These are phyloP conservation scores for Heteronetta atricapilla DNA, from an alignment of 2,113 vertebrate genomes.

Conservation along the genomic window DNA sequence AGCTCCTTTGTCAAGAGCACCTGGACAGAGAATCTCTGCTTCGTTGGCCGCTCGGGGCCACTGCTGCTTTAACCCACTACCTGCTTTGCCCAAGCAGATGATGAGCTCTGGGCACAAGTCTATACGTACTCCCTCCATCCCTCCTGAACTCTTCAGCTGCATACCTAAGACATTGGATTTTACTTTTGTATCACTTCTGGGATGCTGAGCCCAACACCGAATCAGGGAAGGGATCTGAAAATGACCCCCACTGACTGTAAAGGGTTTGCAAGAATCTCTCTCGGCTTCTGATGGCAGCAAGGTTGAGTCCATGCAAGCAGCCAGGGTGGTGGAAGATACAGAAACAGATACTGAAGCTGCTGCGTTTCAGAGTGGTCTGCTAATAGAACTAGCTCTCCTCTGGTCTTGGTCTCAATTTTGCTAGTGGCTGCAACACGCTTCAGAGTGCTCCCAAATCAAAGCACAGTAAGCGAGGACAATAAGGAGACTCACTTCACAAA, in stretches of 20 bases:
- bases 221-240: background rate
- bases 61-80: background rate
- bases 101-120: background rate
- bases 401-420: background rate
- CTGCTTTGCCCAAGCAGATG: background rate
- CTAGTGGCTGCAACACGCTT: background rate
- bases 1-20: background rate
- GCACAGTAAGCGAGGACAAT: background rate
- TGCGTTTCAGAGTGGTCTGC: fast-evolving
- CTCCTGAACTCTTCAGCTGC: background rate
- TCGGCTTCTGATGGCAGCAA: fast-evolving
- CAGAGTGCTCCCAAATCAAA: background rate
- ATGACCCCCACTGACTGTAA: background rate
- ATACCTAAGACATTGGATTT: background rate
- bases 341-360: background rate
- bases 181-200: background rate
- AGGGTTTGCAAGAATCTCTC: background rate
- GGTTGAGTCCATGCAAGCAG: too few species aligned
- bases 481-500: background rate
- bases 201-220: background rate
- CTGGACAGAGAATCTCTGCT: background rate
- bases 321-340: background rate
- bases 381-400: background rate
- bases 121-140: background rate
- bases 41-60: background rate